phyloP scores from a whole-genome alignment of 2,113 vertebrate species.

The Cephalopholis sonnerati region DNA sequence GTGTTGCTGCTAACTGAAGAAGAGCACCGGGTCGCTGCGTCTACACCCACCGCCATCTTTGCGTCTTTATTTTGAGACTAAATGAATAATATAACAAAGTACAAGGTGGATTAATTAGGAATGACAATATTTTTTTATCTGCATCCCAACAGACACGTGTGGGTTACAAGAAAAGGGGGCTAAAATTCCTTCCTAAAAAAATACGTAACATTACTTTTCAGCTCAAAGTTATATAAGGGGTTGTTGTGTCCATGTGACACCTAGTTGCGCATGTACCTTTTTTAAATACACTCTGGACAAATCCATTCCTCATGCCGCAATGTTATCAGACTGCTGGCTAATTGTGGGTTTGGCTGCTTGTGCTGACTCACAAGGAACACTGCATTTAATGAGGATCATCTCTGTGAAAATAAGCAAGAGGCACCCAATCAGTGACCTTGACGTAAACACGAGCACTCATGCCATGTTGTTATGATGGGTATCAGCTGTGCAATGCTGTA shows the following conservation, averaged over 20 bases:
- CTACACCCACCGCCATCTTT: too few species aligned
- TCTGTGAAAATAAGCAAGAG: slow-evolving; percentile 51
- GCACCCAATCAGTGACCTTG: slow-evolving; percentile 46
- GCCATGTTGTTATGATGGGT: slow-evolving; percentile 70
- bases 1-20: too few species aligned
- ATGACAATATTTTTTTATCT: too few species aligned
- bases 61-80: too few species aligned
- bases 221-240: slow-evolving; percentile 18
- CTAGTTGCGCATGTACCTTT: slow-evolving; percentile 65
- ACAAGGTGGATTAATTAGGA: too few species aligned
- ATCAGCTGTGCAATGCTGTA: slow-evolving; percentile 65
- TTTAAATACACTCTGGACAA: slow-evolving; percentile 58
- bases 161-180: background rate
- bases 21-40: too few species aligned
- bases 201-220: too few species aligned
- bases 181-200: background rate
- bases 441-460: slow-evolving; percentile 62
- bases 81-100: too few species aligned
- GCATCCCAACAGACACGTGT: too few species aligned
- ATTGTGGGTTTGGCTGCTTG: slow-evolving; percentile 60
- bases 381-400: slow-evolving; percentile 61
- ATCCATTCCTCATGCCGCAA: slow-evolving; percentile 65
- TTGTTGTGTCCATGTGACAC: slow-evolving; percentile 28
- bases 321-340: slow-evolving; percentile 50
- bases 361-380: slow-evolving; percentile 50